These are phyloP conservation scores for Sebastiscus albofasciatus DNA, from an alignment of 2,797 vertebrate genomes.

Conservation along the genomic window DNA sequence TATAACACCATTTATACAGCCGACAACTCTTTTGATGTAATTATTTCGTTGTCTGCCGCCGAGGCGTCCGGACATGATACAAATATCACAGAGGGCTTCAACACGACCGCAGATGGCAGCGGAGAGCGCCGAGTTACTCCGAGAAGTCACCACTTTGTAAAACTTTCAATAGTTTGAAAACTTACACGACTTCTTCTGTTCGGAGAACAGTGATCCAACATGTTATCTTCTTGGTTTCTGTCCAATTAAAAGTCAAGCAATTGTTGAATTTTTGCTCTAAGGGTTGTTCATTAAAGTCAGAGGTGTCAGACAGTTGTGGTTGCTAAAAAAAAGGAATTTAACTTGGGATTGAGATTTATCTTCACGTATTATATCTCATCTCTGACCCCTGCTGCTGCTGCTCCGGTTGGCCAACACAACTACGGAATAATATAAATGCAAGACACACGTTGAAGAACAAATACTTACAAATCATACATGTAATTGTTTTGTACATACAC, in stretches of 20 bases:
- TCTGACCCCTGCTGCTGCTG: no score
- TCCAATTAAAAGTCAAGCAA: not conserved
- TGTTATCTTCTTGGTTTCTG: not conserved
- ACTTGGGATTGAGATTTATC: not conserved
- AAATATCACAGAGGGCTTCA: constrained; percentile 8
- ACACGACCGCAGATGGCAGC: not conserved
- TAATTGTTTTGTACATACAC: no score
- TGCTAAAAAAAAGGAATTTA: not conserved
- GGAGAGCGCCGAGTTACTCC: not conserved
- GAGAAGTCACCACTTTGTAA: not conserved
- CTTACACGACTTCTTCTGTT: not conserved
- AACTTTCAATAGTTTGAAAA: not conserved
- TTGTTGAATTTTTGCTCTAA: not conserved
- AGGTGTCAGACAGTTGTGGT: not conserved
- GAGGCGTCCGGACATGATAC: constrained; percentile 24
- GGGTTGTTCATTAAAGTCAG: not conserved
- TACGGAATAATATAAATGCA: no score
- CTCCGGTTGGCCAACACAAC: no score
- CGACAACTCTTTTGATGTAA: constrained; percentile 47
- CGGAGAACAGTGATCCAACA: not conserved
- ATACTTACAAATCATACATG: no score
- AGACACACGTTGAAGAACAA: no score
- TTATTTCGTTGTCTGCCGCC: constrained; percentile 36
- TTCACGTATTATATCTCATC: not conserved
- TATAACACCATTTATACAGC: constrained; percentile 53